phyloP scores from a whole-genome alignment of 2,888 invertebrate genomes.

The Zygogramma bicolorata region DNA sequence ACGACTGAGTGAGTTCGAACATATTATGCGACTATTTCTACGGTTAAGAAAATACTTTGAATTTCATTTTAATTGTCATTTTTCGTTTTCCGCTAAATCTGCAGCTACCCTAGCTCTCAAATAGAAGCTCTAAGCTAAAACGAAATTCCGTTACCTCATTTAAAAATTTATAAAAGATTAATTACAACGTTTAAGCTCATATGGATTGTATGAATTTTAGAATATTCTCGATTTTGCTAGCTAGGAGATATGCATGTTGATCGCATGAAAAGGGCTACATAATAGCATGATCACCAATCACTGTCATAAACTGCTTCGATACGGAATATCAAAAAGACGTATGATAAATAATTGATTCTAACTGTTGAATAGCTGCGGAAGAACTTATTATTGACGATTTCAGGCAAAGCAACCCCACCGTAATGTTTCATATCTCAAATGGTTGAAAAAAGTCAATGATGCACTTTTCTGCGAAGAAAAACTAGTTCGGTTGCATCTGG shows the following conservation, averaged over 20 bases:
- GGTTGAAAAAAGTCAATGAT: no score
- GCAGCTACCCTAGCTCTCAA: constrained; percentile 38
- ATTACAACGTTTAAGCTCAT: constrained; percentile 58
- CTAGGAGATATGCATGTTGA: constrained; percentile 43
- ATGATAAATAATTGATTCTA: no score
- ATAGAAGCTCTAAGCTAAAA: constrained; percentile 56
- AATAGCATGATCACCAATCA: no score
- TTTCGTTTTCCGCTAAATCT: constrained; percentile 23
- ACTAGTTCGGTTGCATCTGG: no score
- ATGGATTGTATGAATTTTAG: constrained; percentile 49
- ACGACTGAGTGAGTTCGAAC: background rate
- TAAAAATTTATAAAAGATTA: constrained; percentile 61
- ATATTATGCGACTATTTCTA: background rate
- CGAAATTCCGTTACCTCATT: constrained; percentile 36
- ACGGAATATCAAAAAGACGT: no score
- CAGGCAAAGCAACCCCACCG: no score
- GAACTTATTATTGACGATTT: no score
- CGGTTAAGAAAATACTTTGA: constrained; percentile 20
- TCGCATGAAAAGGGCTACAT: constrained; percentile 23
- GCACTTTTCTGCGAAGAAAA: no score
- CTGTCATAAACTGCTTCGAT: no score
- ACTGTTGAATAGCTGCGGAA: no score
- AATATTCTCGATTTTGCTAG: constrained; percentile 34
- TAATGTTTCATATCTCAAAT: no score
- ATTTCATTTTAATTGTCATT: constrained; percentile 32